Conservation (phyloP, 1,140 invertebrate species). For the Bicyclus anynana region DNA sequence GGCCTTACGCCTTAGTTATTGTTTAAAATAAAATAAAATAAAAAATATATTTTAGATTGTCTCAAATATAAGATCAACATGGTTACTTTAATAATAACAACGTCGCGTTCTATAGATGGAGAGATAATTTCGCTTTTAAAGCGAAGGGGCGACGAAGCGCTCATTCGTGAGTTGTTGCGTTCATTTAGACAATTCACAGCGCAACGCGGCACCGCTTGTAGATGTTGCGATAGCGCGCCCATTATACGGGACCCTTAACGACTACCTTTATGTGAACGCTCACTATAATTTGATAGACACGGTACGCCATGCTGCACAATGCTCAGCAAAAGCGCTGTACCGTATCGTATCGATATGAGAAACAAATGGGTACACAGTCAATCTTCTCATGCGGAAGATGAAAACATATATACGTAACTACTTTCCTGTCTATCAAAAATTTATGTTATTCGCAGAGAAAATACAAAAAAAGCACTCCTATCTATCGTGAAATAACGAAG, state of each 20-base stretch:
- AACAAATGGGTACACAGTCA: background rate
- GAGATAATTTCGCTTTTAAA: conserved; percentile 73
- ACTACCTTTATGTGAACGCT: conserved; percentile 48
- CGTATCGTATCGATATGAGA: background rate
- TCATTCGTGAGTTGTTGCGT: conserved; percentile 59
- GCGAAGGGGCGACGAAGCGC: conserved; percentile 48
- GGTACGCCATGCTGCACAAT: conserved; percentile 3
- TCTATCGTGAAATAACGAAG: too few species aligned
- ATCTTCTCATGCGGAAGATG: too few species aligned
- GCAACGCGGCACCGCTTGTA: conserved; percentile 53
- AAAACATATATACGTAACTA: too few species aligned
- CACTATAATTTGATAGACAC: conserved; percentile 41
- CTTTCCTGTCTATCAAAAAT: too few species aligned
- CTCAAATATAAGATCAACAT: background rate
- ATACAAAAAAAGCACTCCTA: too few species aligned
- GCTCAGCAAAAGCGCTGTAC: conserved; percentile 16
- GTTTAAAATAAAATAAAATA: too few species aligned
- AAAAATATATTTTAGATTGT: too few species aligned
- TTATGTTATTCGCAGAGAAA: too few species aligned
- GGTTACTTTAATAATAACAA: background rate
- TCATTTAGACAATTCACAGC: conserved; percentile 67
- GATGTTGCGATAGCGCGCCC: conserved; percentile 51
- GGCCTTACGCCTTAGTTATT: too few species aligned
- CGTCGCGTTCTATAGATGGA: conserved; percentile 45
- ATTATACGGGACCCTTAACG: conserved; percentile 57